Conservation (phyloP, 2,888 invertebrate genomes). For the Resseliella maxima region DNA sequence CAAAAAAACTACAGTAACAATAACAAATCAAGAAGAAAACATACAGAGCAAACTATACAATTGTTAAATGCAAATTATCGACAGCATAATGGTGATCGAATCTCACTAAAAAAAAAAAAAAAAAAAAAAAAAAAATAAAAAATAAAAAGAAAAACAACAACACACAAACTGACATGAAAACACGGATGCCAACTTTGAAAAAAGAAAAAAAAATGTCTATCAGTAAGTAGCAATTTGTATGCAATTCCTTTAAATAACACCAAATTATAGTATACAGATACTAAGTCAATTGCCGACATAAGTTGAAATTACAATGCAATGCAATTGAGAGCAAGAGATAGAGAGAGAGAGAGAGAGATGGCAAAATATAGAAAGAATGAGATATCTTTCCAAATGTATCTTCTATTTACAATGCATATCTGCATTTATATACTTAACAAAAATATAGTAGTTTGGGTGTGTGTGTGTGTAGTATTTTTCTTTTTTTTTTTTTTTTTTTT, state of each 20-base stretch:
- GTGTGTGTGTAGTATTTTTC: background rate
- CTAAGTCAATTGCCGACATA: background rate
- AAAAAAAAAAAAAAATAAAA: background rate
- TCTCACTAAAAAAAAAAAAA: background rate
- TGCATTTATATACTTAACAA: slow-evolving; percentile 16
- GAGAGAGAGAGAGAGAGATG: background rate
- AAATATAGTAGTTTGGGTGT: too few relatives aligned
- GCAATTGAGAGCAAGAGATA: background rate
- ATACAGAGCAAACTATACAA: background rate
- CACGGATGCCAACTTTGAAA: slow-evolving; percentile 43
- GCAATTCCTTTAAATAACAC: slow-evolving; percentile 48
- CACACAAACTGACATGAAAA: background rate
- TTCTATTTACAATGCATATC: slow-evolving; percentile 14
- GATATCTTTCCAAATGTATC: background rate
- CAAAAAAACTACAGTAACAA: background rate
- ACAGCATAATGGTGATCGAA: slow-evolving; percentile 35
- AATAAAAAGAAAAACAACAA: background rate
- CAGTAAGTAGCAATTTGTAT: slow-evolving; percentile 48
- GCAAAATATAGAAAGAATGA: background rate
- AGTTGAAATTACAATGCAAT: background rate
- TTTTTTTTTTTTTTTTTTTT: background rate
- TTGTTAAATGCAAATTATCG: slow-evolving; percentile 35
- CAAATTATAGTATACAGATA: slow-evolving; percentile 48
- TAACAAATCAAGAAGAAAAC: too few relatives aligned
- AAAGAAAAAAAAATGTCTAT: slow-evolving; percentile 1